Base-by-base conservation (phyloP, 2,113 vertebrate genomes). In the western clawed frog (Xenopus tropicalis) region DNA sequence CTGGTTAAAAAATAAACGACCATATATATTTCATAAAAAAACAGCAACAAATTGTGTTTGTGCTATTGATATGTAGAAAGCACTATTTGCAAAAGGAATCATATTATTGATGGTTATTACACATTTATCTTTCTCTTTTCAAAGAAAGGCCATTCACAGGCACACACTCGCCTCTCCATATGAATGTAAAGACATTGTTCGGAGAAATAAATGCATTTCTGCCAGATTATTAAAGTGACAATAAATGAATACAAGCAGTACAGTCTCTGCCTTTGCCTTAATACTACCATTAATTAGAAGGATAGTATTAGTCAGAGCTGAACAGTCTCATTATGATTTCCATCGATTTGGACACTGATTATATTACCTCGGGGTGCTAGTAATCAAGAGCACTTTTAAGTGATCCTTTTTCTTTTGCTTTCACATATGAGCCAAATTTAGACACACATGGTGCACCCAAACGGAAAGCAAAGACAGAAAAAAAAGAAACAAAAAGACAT, bases 261-360 rank as follows among this genome's bases (percentile, higher is more conserved):
- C 13, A 21, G 14, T 42, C n/a, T 66, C 62, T 72, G 70, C 20
- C 71, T 66, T 66, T 66, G 71, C 62, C 25, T 46, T 51, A 48
- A 65, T 20, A 65, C 37, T 22, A 43, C 61, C 71, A 72, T 65
- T 72, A 72, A 72, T 72, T 66, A 66, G 51, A 66, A 65, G 71
- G 61, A 72, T 58, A 65, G 51, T 65, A 66, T 72, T 66, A 72
- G 71, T 72, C 71, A 66, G 61, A 66, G 62, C 37, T 72, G 62
- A 72, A 72, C 62, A 72, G 71, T 44, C 62, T 65, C 61, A 64
- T 72, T 65, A 72, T 72, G 57, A 72, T 72, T 72, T 65, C 71
- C 71, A 72, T 66, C 64, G 71, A 72, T 72, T 57, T 66, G 61
- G 71, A 44, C 52, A 72, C 62, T 54, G 61, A 66, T 72, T 66